phyloP scores from a whole-genome alignment of 2,797 vertebrate genomes.

The Austrolebias charrua region DNA sequence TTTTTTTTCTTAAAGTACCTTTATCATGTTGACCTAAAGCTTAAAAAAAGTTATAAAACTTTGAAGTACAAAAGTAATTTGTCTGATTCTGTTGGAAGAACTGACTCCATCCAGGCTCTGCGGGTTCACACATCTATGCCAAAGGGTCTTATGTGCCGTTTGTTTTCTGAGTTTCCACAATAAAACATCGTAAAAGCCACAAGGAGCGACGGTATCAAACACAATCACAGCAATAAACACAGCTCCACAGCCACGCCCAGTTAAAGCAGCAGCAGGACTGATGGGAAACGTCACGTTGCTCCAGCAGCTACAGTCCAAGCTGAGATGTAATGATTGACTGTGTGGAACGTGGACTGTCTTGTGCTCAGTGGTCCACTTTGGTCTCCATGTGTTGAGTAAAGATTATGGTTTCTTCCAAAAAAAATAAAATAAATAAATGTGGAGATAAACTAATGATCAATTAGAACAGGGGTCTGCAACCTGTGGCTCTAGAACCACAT shows the following conservation, averaged over 20 bases:
- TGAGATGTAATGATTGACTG: background rate
- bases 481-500: too few species aligned
- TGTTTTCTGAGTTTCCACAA: background rate
- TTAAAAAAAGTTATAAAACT: too few species aligned
- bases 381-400: background rate
- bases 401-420: too few species aligned
- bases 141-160: background rate
- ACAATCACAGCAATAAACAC: background rate
- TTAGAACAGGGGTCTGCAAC: too few species aligned
- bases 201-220: background rate
- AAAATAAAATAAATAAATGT: too few species aligned
- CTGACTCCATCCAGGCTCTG: too few species aligned
- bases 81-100: too few species aligned
- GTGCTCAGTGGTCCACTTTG: background rate
- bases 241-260: conserved; percentile 22
- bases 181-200: background rate
- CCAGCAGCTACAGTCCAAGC: background rate
- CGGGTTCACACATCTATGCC: background rate
- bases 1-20: background rate
- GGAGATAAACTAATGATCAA: too few species aligned
- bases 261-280: conserved; percentile 19
- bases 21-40: background rate
- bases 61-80: too few species aligned
- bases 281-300: background rate
- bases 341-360: background rate